A percentile compares a stretch with the other conserved stretches of the same genome.
Evolutionary conservation across 2,888 invertebrate species (phyloP).

Genomic region (Mesorhabditis belari): DNA sequence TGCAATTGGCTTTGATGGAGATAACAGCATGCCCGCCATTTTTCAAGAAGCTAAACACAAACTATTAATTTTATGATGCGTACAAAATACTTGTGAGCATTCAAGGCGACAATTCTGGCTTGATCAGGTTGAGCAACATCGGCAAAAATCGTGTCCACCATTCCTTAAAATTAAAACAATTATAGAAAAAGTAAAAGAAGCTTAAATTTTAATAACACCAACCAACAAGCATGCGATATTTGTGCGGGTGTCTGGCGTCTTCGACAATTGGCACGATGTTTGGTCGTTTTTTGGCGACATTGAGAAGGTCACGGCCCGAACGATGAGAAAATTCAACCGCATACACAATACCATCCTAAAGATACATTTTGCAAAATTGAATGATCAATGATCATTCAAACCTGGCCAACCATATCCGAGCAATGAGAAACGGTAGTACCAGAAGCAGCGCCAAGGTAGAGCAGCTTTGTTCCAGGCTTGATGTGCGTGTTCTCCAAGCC

Average conservation of each 20-base stretch:
- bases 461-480: constrained; percentile 79
- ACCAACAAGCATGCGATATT: constrained; percentile 95
- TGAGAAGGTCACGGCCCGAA: constrained; percentile 82
- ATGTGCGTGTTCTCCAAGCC: constrained; percentile 95
- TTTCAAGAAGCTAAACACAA: constrained; percentile 75
- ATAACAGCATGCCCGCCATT: constrained; percentile 97
- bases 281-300: constrained; percentile 94
- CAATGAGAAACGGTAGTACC: constrained; percentile 90
- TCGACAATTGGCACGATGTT: constrained; percentile 99
- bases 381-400: too few relatives aligned
- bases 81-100: constrained; percentile 93
- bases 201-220: constrained; percentile 10
- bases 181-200: background rate
- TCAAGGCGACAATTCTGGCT: constrained; percentile 90
- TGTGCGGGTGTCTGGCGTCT: constrained; percentile 96
- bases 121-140: constrained; percentile 99
- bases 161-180: constrained; percentile 56
- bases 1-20: constrained; percentile 97
- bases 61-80: too few relatives aligned
- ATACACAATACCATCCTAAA: constrained; percentile 87
- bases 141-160: constrained; percentile 97
- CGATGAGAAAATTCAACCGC: constrained; percentile 98
- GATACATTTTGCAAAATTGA: constrained; percentile 24
- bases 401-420: constrained; percentile 89
- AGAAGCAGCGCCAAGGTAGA: constrained; percentile 95